A percentile compares a stretch with the other conserved stretches of the same genome.
Evolutionary conservation across 1,140 invertebrate species (phyloP).

Genomic region (Drosophila simulans): DNA sequence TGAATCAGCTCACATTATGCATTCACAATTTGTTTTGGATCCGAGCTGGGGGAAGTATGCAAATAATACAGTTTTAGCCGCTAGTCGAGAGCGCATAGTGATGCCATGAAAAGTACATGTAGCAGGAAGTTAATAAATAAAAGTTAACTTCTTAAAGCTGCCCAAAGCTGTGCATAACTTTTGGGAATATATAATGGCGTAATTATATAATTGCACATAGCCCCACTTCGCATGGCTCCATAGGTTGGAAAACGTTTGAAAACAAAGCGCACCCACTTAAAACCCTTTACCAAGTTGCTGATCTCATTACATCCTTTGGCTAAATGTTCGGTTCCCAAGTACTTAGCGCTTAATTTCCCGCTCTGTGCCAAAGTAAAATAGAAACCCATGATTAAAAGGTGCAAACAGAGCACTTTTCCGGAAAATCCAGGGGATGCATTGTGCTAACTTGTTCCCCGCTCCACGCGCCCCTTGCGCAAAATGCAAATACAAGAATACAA

Average conservation of each 20-base stretch:
- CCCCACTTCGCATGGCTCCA: too few species aligned
- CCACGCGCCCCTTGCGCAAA: constrained; percentile 13
- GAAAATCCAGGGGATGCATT: constrained; percentile 9
- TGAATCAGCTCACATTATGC: constrained; percentile 38
- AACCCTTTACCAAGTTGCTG: not conserved
- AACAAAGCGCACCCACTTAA: not conserved
- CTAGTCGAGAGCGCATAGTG: constrained; percentile 5
- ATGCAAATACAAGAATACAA: constrained; percentile 66
- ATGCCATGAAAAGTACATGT: not conserved
- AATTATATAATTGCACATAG: too few species aligned
- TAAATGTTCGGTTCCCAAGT: constrained; percentile 1
- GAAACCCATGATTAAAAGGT: constrained; percentile 14
- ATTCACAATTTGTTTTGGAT: constrained; percentile 36
- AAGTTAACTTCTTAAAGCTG: not conserved
- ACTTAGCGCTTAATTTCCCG: not conserved
- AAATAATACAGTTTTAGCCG: constrained; percentile 28
- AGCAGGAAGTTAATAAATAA: not conserved
- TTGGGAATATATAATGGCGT: too few species aligned
- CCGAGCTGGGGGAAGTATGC: constrained; percentile 14
- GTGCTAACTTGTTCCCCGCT: constrained; percentile 1
- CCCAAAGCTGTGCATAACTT: not conserved
- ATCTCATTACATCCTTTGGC: constrained; percentile 1
- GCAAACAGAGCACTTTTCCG: not conserved
- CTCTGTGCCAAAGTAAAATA: not conserved
- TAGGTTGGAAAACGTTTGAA: too few species aligned